These are phyloP conservation scores for Heterodera carotae DNA, from an alignment of 1,140 invertebrate genomes.

Conservation along the genomic window DNA sequence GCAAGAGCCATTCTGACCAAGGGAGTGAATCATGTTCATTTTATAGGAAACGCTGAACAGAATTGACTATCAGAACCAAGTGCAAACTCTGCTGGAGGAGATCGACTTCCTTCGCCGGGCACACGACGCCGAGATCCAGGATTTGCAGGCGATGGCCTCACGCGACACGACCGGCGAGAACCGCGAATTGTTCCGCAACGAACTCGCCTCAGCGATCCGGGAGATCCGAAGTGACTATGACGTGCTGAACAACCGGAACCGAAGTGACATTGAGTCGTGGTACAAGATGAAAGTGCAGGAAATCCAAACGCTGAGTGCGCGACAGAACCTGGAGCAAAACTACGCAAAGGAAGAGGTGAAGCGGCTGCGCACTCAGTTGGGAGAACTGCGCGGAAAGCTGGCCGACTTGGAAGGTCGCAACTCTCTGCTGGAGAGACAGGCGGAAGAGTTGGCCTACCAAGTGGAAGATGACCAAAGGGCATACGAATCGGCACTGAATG, in stretches of 20 bases:
- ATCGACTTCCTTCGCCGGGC: constrained; percentile 64
- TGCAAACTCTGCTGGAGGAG: constrained; percentile 63
- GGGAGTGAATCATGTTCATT: constrained; percentile 59
- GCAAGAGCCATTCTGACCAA: background rate
- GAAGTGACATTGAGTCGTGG: constrained; percentile 66
- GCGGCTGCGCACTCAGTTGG: constrained; percentile 67
- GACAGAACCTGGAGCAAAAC: constrained; percentile 69
- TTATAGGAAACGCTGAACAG: constrained; percentile 62
- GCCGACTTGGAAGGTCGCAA: constrained; percentile 69
- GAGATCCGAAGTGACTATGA: constrained; percentile 70
- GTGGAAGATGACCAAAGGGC: constrained; percentile 67
- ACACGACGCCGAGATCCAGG: constrained; percentile 68
- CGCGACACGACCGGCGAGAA: constrained; percentile 69
- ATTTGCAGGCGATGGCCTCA: constrained; percentile 69
- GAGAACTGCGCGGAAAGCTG: constrained; percentile 67
- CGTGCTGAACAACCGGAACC: constrained; percentile 21
- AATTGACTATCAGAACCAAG: constrained; percentile 65
- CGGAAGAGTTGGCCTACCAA: constrained; percentile 67
- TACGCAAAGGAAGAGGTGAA: constrained; percentile 69
- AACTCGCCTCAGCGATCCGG: constrained; percentile 68
- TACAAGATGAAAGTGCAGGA: constrained; percentile 68
- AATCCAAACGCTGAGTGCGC: constrained; percentile 68
- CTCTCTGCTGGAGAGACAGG: constrained; percentile 68
- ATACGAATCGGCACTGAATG: constrained; percentile 63
- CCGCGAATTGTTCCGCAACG: constrained; percentile 69